Base-by-base conservation (phyloP, 2,797 vertebrate species). In the Fratercula arctica region DNA sequence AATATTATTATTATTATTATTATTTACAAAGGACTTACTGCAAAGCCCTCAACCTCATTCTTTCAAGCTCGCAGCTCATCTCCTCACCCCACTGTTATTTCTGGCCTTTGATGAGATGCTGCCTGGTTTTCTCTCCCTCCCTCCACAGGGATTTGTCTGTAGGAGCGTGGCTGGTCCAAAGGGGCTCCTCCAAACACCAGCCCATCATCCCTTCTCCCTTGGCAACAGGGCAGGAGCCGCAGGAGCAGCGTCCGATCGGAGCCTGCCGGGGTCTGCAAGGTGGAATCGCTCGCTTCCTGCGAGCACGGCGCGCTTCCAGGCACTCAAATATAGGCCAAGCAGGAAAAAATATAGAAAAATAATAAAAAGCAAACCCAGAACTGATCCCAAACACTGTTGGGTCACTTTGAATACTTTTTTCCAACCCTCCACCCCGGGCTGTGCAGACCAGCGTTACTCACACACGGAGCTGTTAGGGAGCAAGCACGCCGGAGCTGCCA, bases 221-320 rank as follows among this genome's bases (percentile, higher is more conserved):
- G 3, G 25, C 17, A 37, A 87, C 1, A 9, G 16, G 33, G 46
- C 70, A 50, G 61, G 20, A 83, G 25, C 64, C 0, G 0, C 0
- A 1, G 33, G 10, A 45, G 35, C 35, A 51, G 35, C 13, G 0
- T 85, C 85, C 64, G 70, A 82, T 19, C 3, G 0, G 41, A 77
- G 41, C 50, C 50, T 51, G 90, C 35, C 4, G 4, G 16, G 79
- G 12, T 46, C 45, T 69, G 54, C 77, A 7, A 87, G 57, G 67
- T 10, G 14, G 67, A 86, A 94, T 48, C 10, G 6, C 43, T 45
- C 16, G 1, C 19, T 50, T 76, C 79, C 69, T 81, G 41, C 5
- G 0, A 91, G 82, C 73, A 69, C 60, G 72, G 35, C 2, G 1
- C 10, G 1, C 45, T 87, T 87, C 59, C 85, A 69, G 2, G 0